Conservation (phyloP, 2,888 invertebrate genomes). For the Drosophila quinaria region DNA sequence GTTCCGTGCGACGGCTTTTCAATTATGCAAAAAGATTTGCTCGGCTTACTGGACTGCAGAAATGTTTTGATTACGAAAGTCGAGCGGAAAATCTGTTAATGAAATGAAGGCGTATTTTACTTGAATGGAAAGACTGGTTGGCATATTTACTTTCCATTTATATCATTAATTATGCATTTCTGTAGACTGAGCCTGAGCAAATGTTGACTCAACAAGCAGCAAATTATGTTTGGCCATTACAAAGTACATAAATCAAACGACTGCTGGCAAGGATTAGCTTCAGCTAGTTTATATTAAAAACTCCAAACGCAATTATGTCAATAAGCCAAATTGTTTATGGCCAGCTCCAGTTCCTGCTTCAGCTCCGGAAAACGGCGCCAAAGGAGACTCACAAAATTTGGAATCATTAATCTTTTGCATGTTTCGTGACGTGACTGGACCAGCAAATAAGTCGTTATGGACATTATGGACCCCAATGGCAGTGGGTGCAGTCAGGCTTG, state of each 20-base stretch:
- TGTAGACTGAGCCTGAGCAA: slow-evolving; percentile 34
- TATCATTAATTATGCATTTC: slow-evolving; percentile 73
- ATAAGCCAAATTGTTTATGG: slow-evolving; percentile 72
- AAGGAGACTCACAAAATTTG: slow-evolving; percentile 29
- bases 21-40: slow-evolving; percentile 74
- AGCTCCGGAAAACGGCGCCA: slow-evolving; percentile 6
- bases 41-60: slow-evolving; percentile 29
- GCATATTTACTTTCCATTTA: slow-evolving; percentile 73
- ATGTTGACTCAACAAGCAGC: slow-evolving; percentile 62
- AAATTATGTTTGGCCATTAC: slow-evolving; percentile 67
- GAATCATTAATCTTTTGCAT: slow-evolving; percentile 73
- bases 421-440: slow-evolving; percentile 39
- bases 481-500: slow-evolving; percentile 32
- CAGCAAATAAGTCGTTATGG: slow-evolving; percentile 33
- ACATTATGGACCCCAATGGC: slow-evolving; percentile 9
- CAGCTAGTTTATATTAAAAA: slow-evolving; percentile 55
- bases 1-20: slow-evolving; percentile 62
- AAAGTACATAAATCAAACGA: slow-evolving; percentile 56
- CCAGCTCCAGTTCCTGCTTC: slow-evolving; percentile 20
- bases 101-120: slow-evolving; percentile 14
- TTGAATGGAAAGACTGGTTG: slow-evolving; percentile 2
- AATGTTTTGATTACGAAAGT: slow-evolving; percentile 43
- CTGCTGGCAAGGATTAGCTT: slow-evolving; percentile 50
- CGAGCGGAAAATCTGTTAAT: slow-evolving; percentile 37
- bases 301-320: slow-evolving; percentile 68